A percentile compares a stretch with the other conserved stretches of the same genome.
Conservation (phyloP, 2,888 invertebrate genomes). For the Limnephilus auricula region DNA sequence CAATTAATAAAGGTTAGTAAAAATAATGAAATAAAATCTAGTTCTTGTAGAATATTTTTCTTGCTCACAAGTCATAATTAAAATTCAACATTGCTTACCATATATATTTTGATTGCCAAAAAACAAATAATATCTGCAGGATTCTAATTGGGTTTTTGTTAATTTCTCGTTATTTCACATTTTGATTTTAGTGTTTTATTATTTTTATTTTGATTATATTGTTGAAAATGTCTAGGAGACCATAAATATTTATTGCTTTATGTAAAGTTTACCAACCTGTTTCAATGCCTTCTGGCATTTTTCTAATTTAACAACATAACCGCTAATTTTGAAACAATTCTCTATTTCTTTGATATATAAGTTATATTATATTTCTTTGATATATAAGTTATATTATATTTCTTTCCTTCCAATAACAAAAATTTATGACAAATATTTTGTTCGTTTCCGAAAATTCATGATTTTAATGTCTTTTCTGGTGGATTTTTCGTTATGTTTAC, state of each 20-base stretch:
- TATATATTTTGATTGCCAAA: background rate
- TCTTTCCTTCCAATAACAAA: background rate
- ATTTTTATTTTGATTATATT: background rate
- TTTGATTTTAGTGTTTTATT: background rate
- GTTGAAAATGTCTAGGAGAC: background rate
- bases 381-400: background rate
- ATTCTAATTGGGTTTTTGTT: background rate
- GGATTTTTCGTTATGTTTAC: background rate
- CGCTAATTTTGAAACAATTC: background rate
- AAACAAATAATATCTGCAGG: background rate
- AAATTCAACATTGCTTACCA: background rate
- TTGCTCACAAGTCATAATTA: background rate
- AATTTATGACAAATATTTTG: background rate
- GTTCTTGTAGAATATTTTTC: background rate
- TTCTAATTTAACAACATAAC: background rate
- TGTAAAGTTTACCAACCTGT: background rate
- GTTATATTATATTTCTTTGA: background rate
- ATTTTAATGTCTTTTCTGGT: background rate
- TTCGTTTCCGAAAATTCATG: background rate
- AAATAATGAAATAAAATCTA: background rate
- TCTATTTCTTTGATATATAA: background rate
- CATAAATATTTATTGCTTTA: background rate
- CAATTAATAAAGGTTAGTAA: background rate
- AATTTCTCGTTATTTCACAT: background rate
- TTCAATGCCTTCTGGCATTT: background rate